A percentile compares a stretch with the other conserved stretches of the same genome.
Evolutionary conservation across 2,797 vertebrate genomes (phyloP).

Genomic region (Glyptemys insculpta): DNA sequence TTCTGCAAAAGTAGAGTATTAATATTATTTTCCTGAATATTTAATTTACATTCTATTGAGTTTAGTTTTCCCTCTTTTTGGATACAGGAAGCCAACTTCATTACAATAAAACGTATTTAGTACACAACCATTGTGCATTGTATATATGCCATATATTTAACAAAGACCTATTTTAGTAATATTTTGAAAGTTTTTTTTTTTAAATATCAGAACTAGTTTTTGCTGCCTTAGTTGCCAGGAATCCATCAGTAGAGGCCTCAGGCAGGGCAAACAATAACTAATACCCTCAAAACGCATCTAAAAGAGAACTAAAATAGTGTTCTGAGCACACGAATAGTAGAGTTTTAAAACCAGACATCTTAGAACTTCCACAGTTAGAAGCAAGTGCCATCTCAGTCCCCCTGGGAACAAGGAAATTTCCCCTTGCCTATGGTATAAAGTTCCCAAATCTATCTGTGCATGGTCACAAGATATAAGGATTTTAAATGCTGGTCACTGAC

Average conservation of each 20-base stretch:
- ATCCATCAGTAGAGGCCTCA: not conserved
- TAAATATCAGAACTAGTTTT: not conserved
- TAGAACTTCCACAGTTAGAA: not conserved
- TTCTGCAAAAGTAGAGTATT: not conserved
- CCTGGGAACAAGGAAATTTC: not conserved
- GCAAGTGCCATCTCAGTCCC: not conserved
- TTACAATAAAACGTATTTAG: not conserved
- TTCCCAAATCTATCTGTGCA: not conserved
- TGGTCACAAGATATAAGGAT: not conserved
- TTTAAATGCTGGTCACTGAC: not conserved
- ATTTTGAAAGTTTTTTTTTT: not conserved
- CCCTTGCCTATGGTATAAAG: not conserved
- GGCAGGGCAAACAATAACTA: not conserved
- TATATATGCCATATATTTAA: not conserved
- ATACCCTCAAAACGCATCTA: not conserved
- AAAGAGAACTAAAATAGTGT: not conserved
- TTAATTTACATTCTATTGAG: not conserved
- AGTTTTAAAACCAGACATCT: not conserved
- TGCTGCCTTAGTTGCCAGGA: not conserved
- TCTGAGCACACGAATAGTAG: not conserved
- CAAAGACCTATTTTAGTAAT: not conserved
- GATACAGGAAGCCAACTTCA: not conserved
- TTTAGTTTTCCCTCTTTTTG: not conserved
- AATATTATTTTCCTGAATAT: not conserved
- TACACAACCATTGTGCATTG: not conserved